phyloP scores from a whole-genome alignment of 1,140 invertebrate genomes.

The Hetaerina americana region DNA sequence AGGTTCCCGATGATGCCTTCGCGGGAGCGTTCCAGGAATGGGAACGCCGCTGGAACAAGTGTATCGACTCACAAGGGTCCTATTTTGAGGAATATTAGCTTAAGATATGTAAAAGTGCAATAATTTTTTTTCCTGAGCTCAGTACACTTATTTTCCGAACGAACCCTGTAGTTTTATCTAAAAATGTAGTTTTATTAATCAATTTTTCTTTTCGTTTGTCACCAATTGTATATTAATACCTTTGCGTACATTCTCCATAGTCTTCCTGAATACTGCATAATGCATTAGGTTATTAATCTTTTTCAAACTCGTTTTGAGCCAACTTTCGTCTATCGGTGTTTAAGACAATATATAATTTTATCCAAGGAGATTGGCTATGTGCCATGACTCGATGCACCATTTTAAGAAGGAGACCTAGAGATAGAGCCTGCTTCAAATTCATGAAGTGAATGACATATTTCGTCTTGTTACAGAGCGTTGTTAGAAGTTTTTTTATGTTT shows the following conservation, averaged over 20 bases:
- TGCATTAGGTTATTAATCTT: conserved; percentile 36
- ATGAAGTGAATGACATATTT: conserved; percentile 27
- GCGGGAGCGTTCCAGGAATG: too few relatives aligned
- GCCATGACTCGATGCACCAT: conserved; percentile 25
- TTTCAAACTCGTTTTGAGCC: conserved; percentile 32
- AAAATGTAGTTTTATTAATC: conserved; percentile 29
- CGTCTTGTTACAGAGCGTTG: conserved; percentile 18
- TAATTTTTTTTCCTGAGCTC: too few relatives aligned
- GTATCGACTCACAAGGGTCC: too few relatives aligned
- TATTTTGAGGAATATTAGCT: too few relatives aligned
- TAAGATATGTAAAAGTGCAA: too few relatives aligned
- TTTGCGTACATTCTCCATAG: conserved; percentile 34
- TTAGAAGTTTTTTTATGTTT: conserved; percentile 16
- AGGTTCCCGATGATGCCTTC: too few relatives aligned
- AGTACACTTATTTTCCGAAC: too few relatives aligned
- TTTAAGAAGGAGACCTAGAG: conserved; percentile 22
- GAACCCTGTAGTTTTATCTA: conserved; percentile 19
- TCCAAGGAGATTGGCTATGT: conserved; percentile 26
- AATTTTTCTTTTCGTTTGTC: conserved; percentile 19
- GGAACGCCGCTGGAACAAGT: too few relatives aligned
- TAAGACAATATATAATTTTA: conserved; percentile 26
- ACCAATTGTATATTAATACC: conserved; percentile 28
- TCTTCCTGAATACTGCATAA: conserved; percentile 34
- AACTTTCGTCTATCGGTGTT: conserved; percentile 22
- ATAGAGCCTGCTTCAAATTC: conserved; percentile 23